Evolutionary conservation across 2,113 vertebrate genomes (phyloP), one percentile per base, ranked within the genome.

Genomic region (Aepyceros melampus): DNA sequence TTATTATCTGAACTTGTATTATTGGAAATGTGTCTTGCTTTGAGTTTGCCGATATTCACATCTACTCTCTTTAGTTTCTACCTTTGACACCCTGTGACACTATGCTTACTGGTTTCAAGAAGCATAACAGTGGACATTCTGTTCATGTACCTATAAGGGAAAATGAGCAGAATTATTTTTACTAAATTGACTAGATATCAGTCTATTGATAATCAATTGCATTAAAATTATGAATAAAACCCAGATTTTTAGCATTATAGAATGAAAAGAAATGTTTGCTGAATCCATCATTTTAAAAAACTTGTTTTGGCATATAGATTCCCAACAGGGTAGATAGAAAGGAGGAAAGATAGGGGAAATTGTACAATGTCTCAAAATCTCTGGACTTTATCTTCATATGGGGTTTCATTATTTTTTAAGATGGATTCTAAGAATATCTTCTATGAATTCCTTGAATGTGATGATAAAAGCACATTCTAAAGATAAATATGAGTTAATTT

Each of bases 221-320:
- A 93, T 87, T 96, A 62, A 31, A 96, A 97, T 79, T 96, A 92
- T 62, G 25, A 82, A 62, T 79, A 92, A 93, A 91, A 43, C 10
- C 1, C n/a, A 58, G n/a, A 78, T 53, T 47, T 74, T 90, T 96
- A 79, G 27, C 76, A 95, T 87, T 91, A 36, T 60, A 71, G 29
- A 94, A 81, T 12, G 71, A 83, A 94, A 95, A 94, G 4, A 83
- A 91, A 92, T 33, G 13, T 89, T 96, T 95, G 31, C 33, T 67
- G 29, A 78, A 62, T 89, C 93, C 47, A 36, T 96, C 25, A 45
- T 82, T 88, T 45, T 62, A 25, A 29, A 19, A 15, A 88, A 25
- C 17, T 91, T 10, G 10, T 89, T 86, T 84, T 94, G 31, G 51
- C 43, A 27, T 86, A n/a, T 82, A 51, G 14, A 95, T 87, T 82